Conservation (phyloP, 23 tunicate species). For the Phallusia fumigata region DNA sequence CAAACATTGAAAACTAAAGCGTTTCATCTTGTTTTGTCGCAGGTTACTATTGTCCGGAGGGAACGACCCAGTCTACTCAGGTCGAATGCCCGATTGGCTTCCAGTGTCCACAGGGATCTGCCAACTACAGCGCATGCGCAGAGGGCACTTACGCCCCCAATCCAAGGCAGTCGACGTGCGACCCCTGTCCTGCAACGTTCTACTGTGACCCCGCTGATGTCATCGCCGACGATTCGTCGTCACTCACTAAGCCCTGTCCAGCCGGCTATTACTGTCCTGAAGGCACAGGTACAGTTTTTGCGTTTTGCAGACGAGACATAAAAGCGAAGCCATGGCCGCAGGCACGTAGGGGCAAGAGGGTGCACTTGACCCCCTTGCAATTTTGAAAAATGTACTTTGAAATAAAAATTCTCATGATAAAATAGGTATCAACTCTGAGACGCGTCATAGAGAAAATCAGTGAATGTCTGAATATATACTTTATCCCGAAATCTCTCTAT, state of each 20-base stretch:
- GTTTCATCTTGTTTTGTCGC: neutral
- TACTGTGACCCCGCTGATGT: constrained; percentile 63
- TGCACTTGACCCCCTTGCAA: too few relatives aligned
- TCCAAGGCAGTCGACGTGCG: constrained; percentile 40
- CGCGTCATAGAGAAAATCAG: too few relatives aligned
- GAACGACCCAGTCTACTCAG: constrained; percentile 59
- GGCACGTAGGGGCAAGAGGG: too few relatives aligned
- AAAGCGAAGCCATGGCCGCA: too few relatives aligned
- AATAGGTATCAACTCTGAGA: too few relatives aligned
- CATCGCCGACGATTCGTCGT: constrained; percentile 47
- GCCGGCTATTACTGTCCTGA: constrained; percentile 90
- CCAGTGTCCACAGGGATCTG: constrained; percentile 70
- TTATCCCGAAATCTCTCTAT: too few relatives aligned
- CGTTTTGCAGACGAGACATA: too few relatives aligned
- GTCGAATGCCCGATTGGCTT: constrained; percentile 66
- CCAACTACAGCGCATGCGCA: constrained; percentile 55
- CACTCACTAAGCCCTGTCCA: constrained; percentile 64
- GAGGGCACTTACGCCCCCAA: constrained; percentile 73
- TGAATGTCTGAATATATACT: too few relatives aligned
- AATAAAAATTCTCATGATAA: too few relatives aligned
- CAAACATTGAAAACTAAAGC: too few relatives aligned
- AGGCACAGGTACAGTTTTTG: constrained; percentile 66
- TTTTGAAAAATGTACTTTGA: too few relatives aligned
- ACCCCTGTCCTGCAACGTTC: constrained; percentile 74
- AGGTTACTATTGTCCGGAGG: constrained; percentile 90